A percentile compares a stretch with the other conserved stretches of the same genome.
These are phyloP conservation scores for Prochilodus magdalenae DNA, from an alignment of 2,113 vertebrate genomes.

Conservation along the genomic window DNA sequence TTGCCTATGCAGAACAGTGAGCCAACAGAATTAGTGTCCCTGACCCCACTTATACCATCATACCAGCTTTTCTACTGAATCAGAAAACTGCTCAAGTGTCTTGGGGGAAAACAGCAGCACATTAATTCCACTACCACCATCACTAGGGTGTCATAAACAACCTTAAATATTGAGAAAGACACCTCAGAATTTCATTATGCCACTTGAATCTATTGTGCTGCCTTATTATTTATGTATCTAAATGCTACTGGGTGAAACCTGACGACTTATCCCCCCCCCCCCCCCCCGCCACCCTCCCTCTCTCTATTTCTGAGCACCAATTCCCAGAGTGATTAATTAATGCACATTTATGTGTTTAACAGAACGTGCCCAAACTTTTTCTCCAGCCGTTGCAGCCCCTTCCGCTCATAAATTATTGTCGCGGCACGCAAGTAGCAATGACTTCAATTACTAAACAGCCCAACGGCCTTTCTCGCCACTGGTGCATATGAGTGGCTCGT, in stretches of 20 bases:
- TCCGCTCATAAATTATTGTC: conserved; percentile 68
- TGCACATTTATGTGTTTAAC: conserved; percentile 69
- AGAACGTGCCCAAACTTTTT: conserved; percentile 59
- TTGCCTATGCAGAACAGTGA: not conserved
- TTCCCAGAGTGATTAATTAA: conserved; percentile 75
- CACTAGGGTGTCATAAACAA: conserved; percentile 12
- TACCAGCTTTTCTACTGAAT: not conserved
- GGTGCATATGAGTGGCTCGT: conserved; percentile 42
- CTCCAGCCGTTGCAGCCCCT: conserved; percentile 38
- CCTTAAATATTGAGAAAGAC: not conserved
- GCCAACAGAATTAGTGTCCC: not conserved
- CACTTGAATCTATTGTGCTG: conserved; percentile 58
- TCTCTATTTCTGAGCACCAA: conserved; percentile 49
- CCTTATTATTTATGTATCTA: conserved; percentile 69
- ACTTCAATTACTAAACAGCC: conserved; percentile 68
- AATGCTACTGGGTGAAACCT: conserved; percentile 65
- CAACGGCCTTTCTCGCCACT: too few species aligned
- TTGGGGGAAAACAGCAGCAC: not conserved
- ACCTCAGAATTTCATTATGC: conserved; percentile 22
- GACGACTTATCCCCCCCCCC: conserved; percentile 59
- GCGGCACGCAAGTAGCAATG: conserved; percentile 54
- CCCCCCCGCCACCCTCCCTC: too few species aligned
- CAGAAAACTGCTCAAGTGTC: conserved; percentile 7
- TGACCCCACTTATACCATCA: not conserved
- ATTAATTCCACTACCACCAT: not conserved